Percentiles rank a stretch among this genome's conserved stretches.
Evolutionary conservation across 1,140 invertebrate genomes (phyloP).

Genomic region (Manduca sexta): DNA sequence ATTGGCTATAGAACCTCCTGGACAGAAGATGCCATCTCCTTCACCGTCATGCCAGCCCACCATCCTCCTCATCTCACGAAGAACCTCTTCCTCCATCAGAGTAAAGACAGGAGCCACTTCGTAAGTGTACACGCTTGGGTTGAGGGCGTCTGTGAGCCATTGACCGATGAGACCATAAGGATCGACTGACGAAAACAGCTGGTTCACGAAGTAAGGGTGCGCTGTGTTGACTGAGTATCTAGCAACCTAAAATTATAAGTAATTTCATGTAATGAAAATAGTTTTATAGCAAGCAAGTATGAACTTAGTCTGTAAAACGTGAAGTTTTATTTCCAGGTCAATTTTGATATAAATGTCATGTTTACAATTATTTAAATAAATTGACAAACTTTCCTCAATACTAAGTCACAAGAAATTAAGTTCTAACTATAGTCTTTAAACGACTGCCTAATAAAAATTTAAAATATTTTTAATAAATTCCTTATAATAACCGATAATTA

Average conservation of each 20-base stretch:
- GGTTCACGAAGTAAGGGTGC: constrained; percentile 91
- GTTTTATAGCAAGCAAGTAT: not conserved
- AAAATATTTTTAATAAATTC: no score
- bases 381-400: no score
- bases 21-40: constrained; percentile 93
- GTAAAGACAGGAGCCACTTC: constrained; percentile 94
- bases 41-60: constrained; percentile 88
- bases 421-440: no score
- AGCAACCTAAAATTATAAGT: constrained; percentile 40
- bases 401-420: no score
- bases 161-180: constrained; percentile 89
- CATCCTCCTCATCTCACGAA: constrained; percentile 87
- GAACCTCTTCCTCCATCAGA: constrained; percentile 87
- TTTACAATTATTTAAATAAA: no score
- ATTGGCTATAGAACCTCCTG: constrained; percentile 96
- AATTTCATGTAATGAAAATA: not conserved
- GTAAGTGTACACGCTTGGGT: constrained; percentile 92
- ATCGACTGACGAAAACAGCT: constrained; percentile 89
- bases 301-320: not conserved
- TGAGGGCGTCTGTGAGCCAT: constrained; percentile 89
- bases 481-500: no score
- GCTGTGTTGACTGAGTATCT: constrained; percentile 89
- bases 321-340: no score
- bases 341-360: no score
- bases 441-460: no score